These are phyloP conservation scores for Yponomeuta plumbellus DNA, from an alignment of 2,888 invertebrate genomes.

Conservation along the genomic window DNA sequence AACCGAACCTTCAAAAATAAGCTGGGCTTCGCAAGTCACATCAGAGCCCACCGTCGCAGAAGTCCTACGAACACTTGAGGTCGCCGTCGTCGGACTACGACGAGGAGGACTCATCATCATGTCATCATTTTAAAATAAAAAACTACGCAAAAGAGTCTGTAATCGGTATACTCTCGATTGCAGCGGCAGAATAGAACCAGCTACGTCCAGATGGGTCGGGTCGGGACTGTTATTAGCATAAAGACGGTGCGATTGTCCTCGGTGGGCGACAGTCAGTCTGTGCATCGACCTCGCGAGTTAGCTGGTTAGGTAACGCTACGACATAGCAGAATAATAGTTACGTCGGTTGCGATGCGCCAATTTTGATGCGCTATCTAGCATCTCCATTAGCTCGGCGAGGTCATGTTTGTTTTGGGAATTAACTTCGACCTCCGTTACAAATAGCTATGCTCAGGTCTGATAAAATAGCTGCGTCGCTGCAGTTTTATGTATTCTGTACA, in stretches of 20 bases:
- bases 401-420: slow-evolving; percentile 1
- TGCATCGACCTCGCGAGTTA: slow-evolving; percentile 10
- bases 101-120: no score
- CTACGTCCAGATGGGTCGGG: background rate
- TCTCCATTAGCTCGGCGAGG: background rate
- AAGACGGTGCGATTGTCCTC: slow-evolving; percentile 6
- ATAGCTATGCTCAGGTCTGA: background rate
- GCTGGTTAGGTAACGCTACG: slow-evolving; percentile 10
- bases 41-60: no score
- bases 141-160: no score
- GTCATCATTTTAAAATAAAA: no score
- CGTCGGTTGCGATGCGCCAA: background rate
- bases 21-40: no score
- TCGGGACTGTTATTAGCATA: slow-evolving; percentile 12
- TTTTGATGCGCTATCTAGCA: slow-evolving; percentile 10
- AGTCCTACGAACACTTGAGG: no score
- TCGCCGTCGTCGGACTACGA: no score
- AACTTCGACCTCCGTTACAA: background rate
- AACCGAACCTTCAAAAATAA: no score
- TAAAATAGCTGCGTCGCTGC: background rate
- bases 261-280: slow-evolving; percentile 13
- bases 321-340: slow-evolving; percentile 4
- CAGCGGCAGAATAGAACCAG: background rate
- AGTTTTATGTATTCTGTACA: background rate
- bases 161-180: background rate